Evolutionary conservation across 2,113 vertebrate species (phyloP).

Genomic region (Tichodroma muraria): DNA sequence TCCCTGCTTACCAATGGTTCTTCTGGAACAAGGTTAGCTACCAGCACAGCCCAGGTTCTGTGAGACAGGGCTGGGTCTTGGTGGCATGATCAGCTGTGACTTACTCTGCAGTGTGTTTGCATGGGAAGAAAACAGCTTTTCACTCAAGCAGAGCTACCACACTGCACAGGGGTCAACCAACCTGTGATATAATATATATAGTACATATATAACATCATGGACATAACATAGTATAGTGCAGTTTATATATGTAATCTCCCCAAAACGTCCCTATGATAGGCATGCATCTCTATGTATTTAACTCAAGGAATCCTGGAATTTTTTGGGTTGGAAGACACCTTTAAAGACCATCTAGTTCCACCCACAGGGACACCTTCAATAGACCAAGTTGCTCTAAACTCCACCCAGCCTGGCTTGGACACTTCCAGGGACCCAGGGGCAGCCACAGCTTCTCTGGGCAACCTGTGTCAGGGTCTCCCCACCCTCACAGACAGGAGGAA

Average conservation of each 20-base stretch:
- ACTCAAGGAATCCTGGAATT: neutral
- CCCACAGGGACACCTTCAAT: neutral
- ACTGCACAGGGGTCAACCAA: neutral
- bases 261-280: neutral
- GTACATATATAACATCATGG: neutral
- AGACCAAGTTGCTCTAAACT: rapidly evolving
- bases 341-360: neutral
- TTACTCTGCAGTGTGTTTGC: rapidly evolving
- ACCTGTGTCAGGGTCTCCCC: rapidly evolving
- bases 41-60: neutral
- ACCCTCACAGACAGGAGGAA: rapidly evolving
- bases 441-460: neutral
- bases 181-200: no score
- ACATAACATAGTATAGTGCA: rapidly evolving
- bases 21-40: no score
- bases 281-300: no score
- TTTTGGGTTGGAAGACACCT: neutral
- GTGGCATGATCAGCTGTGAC: neutral
- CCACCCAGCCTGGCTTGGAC: neutral
- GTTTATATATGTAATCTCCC: rapidly evolving
- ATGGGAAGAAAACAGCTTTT: neutral
- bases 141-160: neutral
- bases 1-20: neutral
- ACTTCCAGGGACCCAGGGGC: neutral
- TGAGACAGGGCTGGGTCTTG: neutral